Conservation (phyloP, 2,113 vertebrate species). For the Tichodroma muraria region DNA sequence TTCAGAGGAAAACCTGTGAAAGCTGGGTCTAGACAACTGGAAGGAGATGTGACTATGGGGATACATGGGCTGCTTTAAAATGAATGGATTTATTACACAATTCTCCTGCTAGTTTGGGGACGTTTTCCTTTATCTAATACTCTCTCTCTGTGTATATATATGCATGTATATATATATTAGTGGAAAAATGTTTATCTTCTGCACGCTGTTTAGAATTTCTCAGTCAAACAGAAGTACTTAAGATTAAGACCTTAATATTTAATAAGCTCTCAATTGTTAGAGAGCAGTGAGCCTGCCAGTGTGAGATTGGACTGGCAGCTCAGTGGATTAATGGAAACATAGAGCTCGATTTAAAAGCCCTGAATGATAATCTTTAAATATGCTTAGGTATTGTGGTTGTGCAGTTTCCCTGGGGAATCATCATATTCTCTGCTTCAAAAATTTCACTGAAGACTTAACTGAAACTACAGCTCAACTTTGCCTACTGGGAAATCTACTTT, state of each 20-base stretch:
- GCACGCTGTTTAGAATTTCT: not conserved
- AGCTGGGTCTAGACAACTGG: not conserved
- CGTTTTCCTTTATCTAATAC: not conserved
- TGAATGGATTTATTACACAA: not conserved
- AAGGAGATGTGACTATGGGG: not conserved
- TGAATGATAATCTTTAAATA: conserved; percentile 56
- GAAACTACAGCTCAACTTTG: not conserved
- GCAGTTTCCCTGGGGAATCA: not conserved
- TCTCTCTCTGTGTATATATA: rapidly evolving
- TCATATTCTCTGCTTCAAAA: not conserved
- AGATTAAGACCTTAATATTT: conserved; percentile 61
- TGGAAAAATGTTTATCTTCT: not conserved
- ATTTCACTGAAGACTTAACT: not conserved
- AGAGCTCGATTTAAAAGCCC: conserved; percentile 29
- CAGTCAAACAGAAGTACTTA: conserved; percentile 17
- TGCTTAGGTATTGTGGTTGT: conserved; percentile 23
- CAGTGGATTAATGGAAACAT: conserved; percentile 53
- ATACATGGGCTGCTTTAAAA: not conserved
- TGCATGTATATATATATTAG: not conserved
- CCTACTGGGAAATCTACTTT: not conserved
- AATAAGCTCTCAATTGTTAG: conserved; percentile 51
- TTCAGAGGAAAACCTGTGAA: not conserved
- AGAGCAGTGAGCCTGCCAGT: not conserved
- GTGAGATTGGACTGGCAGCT: conserved; percentile 33
- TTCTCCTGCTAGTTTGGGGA: not conserved